phyloP scores from a whole-genome alignment of 2,113 vertebrate genomes.

The Hyaena hyaena region DNA sequence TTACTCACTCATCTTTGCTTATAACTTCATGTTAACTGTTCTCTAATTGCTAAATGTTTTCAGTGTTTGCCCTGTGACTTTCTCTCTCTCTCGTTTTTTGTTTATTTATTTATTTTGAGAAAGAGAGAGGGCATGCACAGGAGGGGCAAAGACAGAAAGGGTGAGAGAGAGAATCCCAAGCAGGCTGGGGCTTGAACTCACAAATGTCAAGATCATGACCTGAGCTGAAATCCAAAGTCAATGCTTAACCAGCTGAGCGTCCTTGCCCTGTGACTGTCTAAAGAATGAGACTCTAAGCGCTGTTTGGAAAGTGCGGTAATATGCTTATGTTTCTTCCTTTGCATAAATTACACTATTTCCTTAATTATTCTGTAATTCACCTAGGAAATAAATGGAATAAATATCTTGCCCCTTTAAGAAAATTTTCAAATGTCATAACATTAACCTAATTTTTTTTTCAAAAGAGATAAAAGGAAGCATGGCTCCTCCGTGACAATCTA shows the following conservation, averaged over 20 bases:
- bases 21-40: not conserved
- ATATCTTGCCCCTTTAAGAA: not conserved
- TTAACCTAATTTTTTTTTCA: not conserved
- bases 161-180: too few species aligned
- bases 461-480: not conserved
- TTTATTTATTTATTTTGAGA: too few species aligned
- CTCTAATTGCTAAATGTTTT: not conserved
- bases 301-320: not conserved
- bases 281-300: not conserved
- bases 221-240: too few species aligned
- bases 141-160: too few species aligned
- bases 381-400: not conserved
- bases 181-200: too few species aligned
- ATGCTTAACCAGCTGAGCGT: too few species aligned
- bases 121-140: too few species aligned
- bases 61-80: not conserved
- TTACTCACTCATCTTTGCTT: not conserved
- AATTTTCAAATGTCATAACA: not conserved
- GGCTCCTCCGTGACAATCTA: not conserved
- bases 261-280: not conserved
- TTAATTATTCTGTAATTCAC: not conserved
- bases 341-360: not conserved
- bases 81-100: too few species aligned
- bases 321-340: not conserved
- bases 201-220: too few species aligned